Evolutionary conservation across 2,113 vertebrate genomes (phyloP).

Genomic region (Tragelaphus imberbis): DNA sequence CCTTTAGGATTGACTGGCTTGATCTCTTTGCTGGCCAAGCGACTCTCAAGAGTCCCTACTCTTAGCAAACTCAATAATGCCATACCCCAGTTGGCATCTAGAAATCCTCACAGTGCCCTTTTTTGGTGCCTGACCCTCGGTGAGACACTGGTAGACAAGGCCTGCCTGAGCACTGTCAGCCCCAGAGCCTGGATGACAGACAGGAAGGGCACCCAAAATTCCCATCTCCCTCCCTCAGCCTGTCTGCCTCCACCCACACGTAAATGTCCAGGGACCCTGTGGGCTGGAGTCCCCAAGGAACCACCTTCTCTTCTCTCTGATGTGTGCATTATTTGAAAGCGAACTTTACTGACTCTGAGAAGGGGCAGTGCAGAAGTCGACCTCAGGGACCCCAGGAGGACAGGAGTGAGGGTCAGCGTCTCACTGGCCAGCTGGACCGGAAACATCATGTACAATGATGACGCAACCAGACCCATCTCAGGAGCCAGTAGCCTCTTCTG

Average conservation of each 20-base stretch:
- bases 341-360: neutral
- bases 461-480: accelerated
- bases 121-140: neutral
- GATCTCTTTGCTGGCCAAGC: neutral
- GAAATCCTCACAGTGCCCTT: neutral
- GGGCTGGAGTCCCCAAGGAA: neutral
- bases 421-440: neutral
- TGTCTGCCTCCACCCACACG: accelerated
- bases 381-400: accelerated
- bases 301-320: neutral
- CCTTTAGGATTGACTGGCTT: neutral
- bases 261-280: neutral
- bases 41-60: neutral
- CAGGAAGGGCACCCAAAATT: neutral
- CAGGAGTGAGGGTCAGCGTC: neutral
- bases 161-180: neutral
- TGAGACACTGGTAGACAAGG: neutral
- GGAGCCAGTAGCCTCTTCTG: neutral
- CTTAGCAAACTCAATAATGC: neutral
- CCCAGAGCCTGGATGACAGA: neutral
- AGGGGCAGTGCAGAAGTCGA: accelerated
- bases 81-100: neutral
- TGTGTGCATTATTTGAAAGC: accelerated
- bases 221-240: accelerated
- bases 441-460: accelerated